Evolutionary conservation across 1,140 invertebrate species (phyloP).

Genomic region (Sarcophaga bullata): DNA sequence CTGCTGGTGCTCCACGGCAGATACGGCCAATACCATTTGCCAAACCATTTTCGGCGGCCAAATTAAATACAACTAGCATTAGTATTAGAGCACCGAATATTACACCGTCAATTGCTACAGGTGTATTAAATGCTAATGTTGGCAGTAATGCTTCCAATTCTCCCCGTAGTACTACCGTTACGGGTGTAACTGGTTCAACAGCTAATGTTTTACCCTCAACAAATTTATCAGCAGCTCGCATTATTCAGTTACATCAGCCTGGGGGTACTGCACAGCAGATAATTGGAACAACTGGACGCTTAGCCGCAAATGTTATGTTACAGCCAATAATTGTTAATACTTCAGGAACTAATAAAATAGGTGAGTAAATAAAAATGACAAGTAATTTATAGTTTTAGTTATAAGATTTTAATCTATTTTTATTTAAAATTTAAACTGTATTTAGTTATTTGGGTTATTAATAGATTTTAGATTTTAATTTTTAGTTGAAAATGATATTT

Average conservation of each 20-base stretch:
- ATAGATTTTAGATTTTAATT: too few species aligned
- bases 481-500: too few species aligned
- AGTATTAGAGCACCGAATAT: constrained; percentile 62
- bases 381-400: too few species aligned
- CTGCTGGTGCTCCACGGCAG: constrained; percentile 51
- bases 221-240: constrained; percentile 60
- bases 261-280: constrained; percentile 57
- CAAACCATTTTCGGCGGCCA: constrained; percentile 57
- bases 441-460: too few species aligned
- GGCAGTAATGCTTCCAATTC: constrained; percentile 46
- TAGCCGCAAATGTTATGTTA: constrained; percentile 60
- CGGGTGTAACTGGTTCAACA: constrained; percentile 44
- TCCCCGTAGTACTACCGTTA: constrained; percentile 49
- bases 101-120: constrained; percentile 51
- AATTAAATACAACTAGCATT: constrained; percentile 62
- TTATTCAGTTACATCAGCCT: constrained; percentile 62
- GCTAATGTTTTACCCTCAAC: constrained; percentile 49
- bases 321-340: constrained; percentile 63
- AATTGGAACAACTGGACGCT: constrained; percentile 54
- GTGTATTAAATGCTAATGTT: constrained; percentile 50
- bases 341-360: constrained; percentile 57
- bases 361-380: constrained; percentile 46
- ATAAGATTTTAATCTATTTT: too few species aligned
- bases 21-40: constrained; percentile 60
- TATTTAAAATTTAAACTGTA: too few species aligned